These are phyloP conservation scores for Jaculus jaculus DNA, from an alignment of 2,113 vertebrate genomes.

Conservation along the genomic window DNA sequence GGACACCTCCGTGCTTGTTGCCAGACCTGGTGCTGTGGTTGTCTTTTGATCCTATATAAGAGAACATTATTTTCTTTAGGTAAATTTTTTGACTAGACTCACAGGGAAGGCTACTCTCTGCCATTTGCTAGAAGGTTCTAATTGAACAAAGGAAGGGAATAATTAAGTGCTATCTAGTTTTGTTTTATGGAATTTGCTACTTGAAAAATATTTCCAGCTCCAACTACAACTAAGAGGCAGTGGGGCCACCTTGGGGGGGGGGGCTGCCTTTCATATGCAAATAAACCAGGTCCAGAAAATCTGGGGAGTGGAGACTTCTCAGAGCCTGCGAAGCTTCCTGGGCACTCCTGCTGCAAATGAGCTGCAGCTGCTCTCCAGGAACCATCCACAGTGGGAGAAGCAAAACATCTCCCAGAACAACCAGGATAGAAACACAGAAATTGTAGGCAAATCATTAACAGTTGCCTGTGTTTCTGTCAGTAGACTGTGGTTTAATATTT, in stretches of 20 bases:
- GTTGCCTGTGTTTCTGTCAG: slow-evolving; percentile 70
- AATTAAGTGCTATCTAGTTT: neutral
- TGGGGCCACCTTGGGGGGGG: neutral
- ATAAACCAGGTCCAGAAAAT: neutral
- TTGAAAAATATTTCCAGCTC: neutral
- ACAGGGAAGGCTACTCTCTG: neutral
- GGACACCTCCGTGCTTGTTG: neutral
- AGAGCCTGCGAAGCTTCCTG: neutral
- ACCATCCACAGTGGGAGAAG: neutral
- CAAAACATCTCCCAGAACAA: slow-evolving; percentile 43
- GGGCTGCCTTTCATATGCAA: neutral
- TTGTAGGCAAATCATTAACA: slow-evolving; percentile 61
- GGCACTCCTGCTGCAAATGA: neutral
- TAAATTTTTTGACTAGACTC: neutral
- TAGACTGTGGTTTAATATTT: slow-evolving; percentile 74
- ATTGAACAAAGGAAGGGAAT: neutral
- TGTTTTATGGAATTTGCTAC: neutral
- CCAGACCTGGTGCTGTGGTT: neutral
- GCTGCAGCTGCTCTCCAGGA: slow-evolving; percentile 8
- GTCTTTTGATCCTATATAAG: neutral
- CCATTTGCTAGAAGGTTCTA: neutral
- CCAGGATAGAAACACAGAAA: slow-evolving; percentile 67
- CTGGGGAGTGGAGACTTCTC: fast-evolving
- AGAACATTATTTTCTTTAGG: neutral
- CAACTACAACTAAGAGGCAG: neutral